phyloP scores from a whole-genome alignment of 2,888 invertebrate genomes.

The Conops quadrifasciatus region DNA sequence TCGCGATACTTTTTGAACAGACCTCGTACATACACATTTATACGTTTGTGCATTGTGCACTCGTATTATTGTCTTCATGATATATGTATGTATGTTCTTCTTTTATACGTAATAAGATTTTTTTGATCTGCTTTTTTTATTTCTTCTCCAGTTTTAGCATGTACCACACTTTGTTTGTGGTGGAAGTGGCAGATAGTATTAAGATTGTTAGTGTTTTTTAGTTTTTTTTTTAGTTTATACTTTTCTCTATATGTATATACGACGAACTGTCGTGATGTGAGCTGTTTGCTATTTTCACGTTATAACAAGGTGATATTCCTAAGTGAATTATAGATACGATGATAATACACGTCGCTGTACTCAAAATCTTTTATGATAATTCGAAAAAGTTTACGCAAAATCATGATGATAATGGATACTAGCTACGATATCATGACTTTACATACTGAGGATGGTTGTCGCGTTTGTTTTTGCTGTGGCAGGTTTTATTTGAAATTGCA shows the following conservation, averaged over 20 bases:
- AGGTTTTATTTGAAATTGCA: neutral
- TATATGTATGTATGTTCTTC: too few relatives aligned
- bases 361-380: constrained; percentile 62
- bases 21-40: too few relatives aligned
- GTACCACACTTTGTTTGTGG: too few relatives aligned
- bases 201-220: neutral
- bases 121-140: neutral
- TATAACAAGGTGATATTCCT: constrained; percentile 47
- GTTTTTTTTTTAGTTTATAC: constrained; percentile 5
- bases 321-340: constrained; percentile 49
- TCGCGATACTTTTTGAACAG: too few relatives aligned
- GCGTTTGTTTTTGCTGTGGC: neutral
- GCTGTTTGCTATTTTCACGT: constrained; percentile 25
- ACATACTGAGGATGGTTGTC: too few relatives aligned
- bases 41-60: too few relatives aligned
- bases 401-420: neutral
- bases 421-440: too few relatives aligned
- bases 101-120: too few relatives aligned
- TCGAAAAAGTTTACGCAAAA: constrained; percentile 24
- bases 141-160: neutral
- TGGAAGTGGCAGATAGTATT: too few relatives aligned
- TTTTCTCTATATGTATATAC: neutral
- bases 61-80: too few relatives aligned
- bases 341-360: constrained; percentile 60
- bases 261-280: too few relatives aligned